Evolutionary conservation across 2,888 invertebrate species (phyloP), one percentile per base, ranked within the genome.

Genomic region (Frankliniella fusca): DNA sequence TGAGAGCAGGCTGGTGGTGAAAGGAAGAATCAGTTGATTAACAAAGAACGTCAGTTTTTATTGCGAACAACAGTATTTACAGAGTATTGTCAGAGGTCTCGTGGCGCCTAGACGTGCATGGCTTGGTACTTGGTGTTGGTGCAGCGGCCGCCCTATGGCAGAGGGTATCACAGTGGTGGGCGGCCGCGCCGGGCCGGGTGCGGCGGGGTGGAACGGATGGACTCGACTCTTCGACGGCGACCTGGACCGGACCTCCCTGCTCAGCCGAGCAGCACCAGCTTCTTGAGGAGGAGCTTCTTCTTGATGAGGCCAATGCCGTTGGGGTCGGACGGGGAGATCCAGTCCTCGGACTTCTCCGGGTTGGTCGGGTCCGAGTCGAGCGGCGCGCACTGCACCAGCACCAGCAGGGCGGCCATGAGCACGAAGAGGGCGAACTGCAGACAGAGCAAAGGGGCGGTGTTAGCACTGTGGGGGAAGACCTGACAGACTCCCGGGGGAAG

Each of bases 271-370:
- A 76, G 70, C 27, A 76, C 23, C 70, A 76, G 70, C 70, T 76
- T 76, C 70, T 76, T 76, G 70, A 38, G 3, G 38, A 38, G 38
- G 38, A 76, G 70, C 70, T 76, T 76, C 70, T 76, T 76, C 70
- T 76, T 76, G 23, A 27, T 76, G 70, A 76, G 70, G 70, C 23
- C 1, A 27, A 23, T 23, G 70, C 23, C 70, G 70, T 27, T 76
- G 23, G 27, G 70, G 70, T 76, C 70, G 70, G 70, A 76, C 8
- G 70, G 70, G 11, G 70, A 76, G 23, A 27, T 27, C 70, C 70
- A 76, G 70, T 76, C 70, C 70, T 76, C 70, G 27, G 70, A 76
- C 70, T 76, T 76, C 23, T 76, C 70, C 27, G 70, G 70, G 70
- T 76, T 76, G 70, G 70, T 76, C 23, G 70, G 70, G 70, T 76